Evolutionary conservation across 2,797 vertebrate genomes (phyloP), one percentile per base, ranked within the genome.

Genomic region (Emys orbicularis): DNA sequence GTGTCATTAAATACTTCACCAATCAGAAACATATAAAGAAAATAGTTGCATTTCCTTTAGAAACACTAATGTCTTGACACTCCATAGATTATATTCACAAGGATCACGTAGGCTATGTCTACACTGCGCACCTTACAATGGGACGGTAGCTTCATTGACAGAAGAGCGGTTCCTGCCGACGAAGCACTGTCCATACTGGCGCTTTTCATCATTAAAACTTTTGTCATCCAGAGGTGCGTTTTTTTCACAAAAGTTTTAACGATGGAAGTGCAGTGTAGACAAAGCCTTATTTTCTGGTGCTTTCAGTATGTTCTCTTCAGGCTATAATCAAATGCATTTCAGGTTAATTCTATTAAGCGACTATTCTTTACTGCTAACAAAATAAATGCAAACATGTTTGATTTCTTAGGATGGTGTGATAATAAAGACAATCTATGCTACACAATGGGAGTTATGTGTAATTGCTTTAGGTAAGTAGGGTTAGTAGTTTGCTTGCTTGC

Each of bases 261-360:
- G 25, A 57, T 27, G 27, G 57, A 57, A 57, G 56, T 57, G 25
- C 56, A 29, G 27, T 57, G 56, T 27, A 12, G 56, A 57, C 56
- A 56, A 56, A 56, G 54, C 25, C 23, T 56, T 56, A 56, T 25
- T 56, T 85, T 85, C 29, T 90, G 12, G 29, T 94, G 34, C 10
- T 68, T 92, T 96, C 83, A 89, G 6, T 61, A 6, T 83, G 25
- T 90, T 94, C 68, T 82, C 91, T 61, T 82, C 52, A 88, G 83
- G 90, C 37, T 6, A 1, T 82, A 92, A 94, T 79, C 90, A 81
- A 86, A 90, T 87, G 18, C 29, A 68, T 95, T 96, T 89, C 27
- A 86, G 79, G 79, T 81, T 81, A 82, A 88, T 93, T 95, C 41
- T 93, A 18, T 41, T 90, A 94, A 95, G 86, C 95, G n/a, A 84